Base-by-base conservation (phyloP, 2,113 vertebrate species). In the Zootoca vivipara region DNA sequence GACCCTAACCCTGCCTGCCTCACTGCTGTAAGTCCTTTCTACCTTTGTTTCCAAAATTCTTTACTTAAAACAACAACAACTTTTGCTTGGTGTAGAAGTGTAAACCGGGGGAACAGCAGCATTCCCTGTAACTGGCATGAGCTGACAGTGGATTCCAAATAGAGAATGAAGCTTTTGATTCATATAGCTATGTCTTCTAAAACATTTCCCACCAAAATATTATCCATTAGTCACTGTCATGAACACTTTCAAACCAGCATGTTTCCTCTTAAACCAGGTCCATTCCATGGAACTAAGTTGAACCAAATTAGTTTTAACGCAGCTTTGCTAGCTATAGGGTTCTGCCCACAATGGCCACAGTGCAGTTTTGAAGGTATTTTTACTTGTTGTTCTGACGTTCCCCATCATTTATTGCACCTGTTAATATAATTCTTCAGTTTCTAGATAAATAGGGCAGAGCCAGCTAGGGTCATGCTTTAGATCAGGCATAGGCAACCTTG, bases 1-100 rank as follows among this genome's bases (percentile, higher is more conserved):
- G 98, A 98, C 98, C 98, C 97, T 99, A 99, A 98, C 96, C 97
- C 97, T 98, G 98, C 98, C 98, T 96, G 97, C 98, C 97, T 98
- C 98, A 96, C 90, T 96, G 96, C 98, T 98, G 99, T 99, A 99
- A 99, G 99, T 99, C 97, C 95, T 97, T 96, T 96, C 96, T 96
- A 96, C 94, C 95, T 96, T 88, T 96, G 83, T 96, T 96, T 95
- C 94, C 94, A 95, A 91, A 86, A 67, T 88, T 91, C 58, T 94
- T 93, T 1, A 62, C 73, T 91, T 42, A 30, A 70, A 65, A 85
- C 38, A n/a, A 84, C 35, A 72, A 67, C 65, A 83, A 42, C 1
- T 18, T 13, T 24, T 92, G 24, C 82, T 85, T 91, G 91, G 74
- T 2, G 0, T 24, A 70, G 78, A 85, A 82, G 3, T 64, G 56